These are phyloP conservation scores for Oasisia sp. DNA, from an alignment of 2,888 invertebrate species.

Conservation along the genomic window DNA sequence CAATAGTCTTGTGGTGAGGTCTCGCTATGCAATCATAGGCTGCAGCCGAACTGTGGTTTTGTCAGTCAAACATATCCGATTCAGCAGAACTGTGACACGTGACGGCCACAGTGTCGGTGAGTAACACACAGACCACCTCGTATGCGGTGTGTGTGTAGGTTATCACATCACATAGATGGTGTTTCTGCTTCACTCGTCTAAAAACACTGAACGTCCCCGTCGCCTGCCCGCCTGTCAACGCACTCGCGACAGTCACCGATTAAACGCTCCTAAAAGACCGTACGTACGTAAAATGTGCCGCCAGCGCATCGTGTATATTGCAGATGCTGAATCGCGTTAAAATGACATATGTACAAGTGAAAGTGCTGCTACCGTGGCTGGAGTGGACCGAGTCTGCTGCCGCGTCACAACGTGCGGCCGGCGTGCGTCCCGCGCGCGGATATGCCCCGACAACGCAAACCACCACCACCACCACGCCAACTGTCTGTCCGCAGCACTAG, in stretches of 20 bases:
- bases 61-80: neutral
- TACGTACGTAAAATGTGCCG: neutral
- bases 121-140: neutral
- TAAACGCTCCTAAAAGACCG: constrained; percentile 13
- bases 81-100: neutral
- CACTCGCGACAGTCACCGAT: neutral
- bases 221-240: neutral
- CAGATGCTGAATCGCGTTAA: constrained; percentile 10
- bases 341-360: constrained; percentile 17
- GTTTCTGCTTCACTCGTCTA: neutral
- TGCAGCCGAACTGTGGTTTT: neutral
- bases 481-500: constrained; percentile 6
- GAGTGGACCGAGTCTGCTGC: neutral
- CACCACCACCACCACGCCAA: neutral
- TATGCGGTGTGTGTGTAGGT: neutral
- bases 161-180: neutral
- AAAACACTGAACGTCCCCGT: neutral
- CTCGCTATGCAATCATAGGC: neutral
- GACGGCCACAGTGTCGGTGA: neutral
- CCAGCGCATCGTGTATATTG: constrained; percentile 4
- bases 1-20: neutral
- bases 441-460: neutral
- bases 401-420: neutral
- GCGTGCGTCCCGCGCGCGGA: neutral
- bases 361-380: constrained; percentile 13